Conservation (phyloP, 2,888 invertebrate species). For the Ferdinandea cuprea region DNA sequence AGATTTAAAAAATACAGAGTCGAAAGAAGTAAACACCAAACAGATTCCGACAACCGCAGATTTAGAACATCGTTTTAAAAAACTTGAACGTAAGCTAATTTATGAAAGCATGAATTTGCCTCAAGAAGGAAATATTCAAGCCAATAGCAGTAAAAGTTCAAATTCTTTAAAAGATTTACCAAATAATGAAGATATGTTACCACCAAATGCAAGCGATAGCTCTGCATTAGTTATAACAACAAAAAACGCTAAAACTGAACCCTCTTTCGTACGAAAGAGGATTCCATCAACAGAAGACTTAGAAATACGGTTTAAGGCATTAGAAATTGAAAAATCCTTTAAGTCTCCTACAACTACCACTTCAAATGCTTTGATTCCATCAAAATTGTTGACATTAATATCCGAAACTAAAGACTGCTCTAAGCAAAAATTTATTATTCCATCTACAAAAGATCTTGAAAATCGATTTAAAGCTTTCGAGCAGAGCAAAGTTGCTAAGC, state of each 20-base stretch:
- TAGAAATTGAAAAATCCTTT: constrained; percentile 67
- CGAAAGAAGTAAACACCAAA: constrained; percentile 47
- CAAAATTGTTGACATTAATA: background rate
- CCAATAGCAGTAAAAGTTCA: background rate
- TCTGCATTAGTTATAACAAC: background rate
- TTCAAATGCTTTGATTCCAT: constrained; percentile 38
- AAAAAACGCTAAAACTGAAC: constrained; percentile 50
- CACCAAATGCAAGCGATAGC: background rate
- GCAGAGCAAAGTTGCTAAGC: constrained; percentile 5
- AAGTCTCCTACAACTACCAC: constrained; percentile 65
- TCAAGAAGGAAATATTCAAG: constrained; percentile 8
- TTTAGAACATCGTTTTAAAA: constrained; percentile 79
- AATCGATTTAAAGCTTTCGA: constrained; percentile 80
- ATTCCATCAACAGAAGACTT: constrained; percentile 79
- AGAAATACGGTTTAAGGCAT: constrained; percentile 78
- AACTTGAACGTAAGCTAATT: constrained; percentile 77
- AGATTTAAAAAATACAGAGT: background rate
- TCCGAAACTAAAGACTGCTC: background rate
- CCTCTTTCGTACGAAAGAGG: constrained; percentile 37
- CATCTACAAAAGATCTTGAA: constrained; percentile 80
- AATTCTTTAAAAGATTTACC: constrained; percentile 30
- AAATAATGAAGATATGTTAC: constrained; percentile 11
- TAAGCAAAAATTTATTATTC: constrained; percentile 76
- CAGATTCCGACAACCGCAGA: constrained; percentile 80
- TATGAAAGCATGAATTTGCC: constrained; percentile 16